Base-by-base conservation (phyloP, 2,888 invertebrate genomes). In the Morpho achilles region DNA sequence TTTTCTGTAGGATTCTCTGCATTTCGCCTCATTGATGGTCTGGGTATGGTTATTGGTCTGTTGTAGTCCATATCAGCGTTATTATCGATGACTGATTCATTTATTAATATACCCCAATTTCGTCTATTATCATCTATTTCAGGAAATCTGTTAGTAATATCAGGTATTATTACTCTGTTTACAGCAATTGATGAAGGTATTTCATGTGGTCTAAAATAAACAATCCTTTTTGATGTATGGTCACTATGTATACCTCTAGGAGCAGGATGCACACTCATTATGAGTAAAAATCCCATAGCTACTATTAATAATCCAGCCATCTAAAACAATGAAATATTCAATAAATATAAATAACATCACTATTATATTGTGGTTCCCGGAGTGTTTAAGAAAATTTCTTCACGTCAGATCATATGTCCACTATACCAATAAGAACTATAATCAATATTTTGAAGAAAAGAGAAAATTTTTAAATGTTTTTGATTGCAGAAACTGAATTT, bases 81-180 rank as follows among this genome's bases (percentile, higher is more conserved):
- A 3, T 69, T 66, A 41, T 56, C 56, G 23, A 46, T 43, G 10
- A 50, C 10, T 8, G 78, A 65, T 53, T 75, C 71, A 60, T 81
- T 79, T 2, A 72, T 48, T 4, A 80, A 63, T 2, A 82, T 50
- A 3, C 87, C 87, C 84, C 85, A 86, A 60, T 83, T 86, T 66
- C 80, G 82, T 58, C 80, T 77, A 3, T 74, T 69, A 56, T 87
- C 84, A 0, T 81, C 80, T 70, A 84, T 73, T 9, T 67, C 74
- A 3, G 82, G 80, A 60, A 77, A 75, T 22, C 83, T 74, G 32
- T 63, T 48, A 16, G 9, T 23, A 8, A 49, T 40, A 22, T 32
- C 32, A 8, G 10, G 41, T 32, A 41, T 42, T 9, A 23, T 40
- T 2, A 39, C 6, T 7, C 9, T 16, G 39, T 53, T 8, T 48